Evolutionary conservation across 2,113 vertebrate genomes (phyloP).

Genomic region (Gallinago jamesoni): DNA sequence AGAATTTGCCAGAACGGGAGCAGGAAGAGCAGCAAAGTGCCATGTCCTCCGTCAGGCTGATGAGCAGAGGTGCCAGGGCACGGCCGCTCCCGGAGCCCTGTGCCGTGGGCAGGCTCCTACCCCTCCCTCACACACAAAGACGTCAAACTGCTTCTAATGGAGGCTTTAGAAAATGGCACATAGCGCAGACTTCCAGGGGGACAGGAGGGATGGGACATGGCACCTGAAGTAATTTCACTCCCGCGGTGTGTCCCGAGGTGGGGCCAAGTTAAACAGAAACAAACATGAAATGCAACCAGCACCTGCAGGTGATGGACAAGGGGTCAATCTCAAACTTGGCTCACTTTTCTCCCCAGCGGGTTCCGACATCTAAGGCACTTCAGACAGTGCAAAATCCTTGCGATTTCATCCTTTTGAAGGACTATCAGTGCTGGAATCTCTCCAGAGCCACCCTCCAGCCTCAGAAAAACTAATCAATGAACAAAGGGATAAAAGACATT

Average conservation of each 20-base stretch:
- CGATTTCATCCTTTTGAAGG: not conserved
- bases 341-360: not conserved
- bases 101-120: not conserved
- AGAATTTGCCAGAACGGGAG: not conserved
- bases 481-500: not conserved
- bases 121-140: not conserved
- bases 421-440: not conserved
- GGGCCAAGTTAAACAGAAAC: not conserved
- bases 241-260: accelerated
- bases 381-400: not conserved
- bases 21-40: not conserved
- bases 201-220: not conserved
- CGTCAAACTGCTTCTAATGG: not conserved
- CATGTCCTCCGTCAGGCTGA: accelerated
- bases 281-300: not conserved
- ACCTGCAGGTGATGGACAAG: not conserved
- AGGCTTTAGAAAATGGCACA: not conserved
- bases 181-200: not conserved
- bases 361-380: not conserved
- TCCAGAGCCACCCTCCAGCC: not conserved
- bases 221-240: not conserved
- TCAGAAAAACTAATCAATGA: not conserved
- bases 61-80: not conserved
- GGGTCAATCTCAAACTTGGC: not conserved
- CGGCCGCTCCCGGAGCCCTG: accelerated